A percentile compares a stretch with the other conserved stretches of the same genome.
These are phyloP conservation scores for Hydra vulgaris DNA, from an alignment of 30 jellyfish, hydroid and myxozoan genomes.

Conservation along the genomic window DNA sequence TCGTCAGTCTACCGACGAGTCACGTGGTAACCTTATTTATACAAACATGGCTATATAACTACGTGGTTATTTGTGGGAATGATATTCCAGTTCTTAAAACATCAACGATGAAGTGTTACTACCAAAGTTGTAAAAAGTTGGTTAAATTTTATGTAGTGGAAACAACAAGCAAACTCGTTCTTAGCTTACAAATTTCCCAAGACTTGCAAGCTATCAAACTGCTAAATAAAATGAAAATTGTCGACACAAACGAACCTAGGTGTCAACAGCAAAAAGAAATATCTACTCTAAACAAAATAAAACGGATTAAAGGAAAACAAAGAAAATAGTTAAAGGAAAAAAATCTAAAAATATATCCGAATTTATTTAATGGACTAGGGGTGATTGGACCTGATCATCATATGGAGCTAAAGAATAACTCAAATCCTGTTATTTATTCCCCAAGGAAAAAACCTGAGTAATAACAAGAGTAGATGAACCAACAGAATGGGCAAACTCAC, in stretches of 20 bases:
- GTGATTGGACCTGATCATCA: conserved; percentile 47
- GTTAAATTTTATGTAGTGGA: not conserved
- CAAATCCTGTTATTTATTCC: conserved; percentile 42
- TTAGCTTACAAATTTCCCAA: not conserved
- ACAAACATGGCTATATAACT: not conserved
- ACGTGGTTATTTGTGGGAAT: conserved; percentile 9
- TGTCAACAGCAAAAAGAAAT: no score
- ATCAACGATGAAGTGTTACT: not conserved
- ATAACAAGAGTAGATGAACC: conserved; percentile 44
- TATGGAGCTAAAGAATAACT: conserved; percentile 41
- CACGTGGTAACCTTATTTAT: no score
- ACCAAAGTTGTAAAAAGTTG: not conserved
- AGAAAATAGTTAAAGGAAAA: not conserved
- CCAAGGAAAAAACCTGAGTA: conserved; percentile 34
- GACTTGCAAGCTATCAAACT: not conserved
- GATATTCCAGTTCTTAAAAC: not conserved
- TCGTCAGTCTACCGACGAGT: no score
- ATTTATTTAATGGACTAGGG: conserved; percentile 60
- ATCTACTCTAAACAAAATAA: not conserved
- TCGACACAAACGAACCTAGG: not conserved
- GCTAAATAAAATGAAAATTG: not conserved
- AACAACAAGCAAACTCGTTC: no score
- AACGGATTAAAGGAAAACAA: not conserved
- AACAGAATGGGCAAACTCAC: conserved; percentile 61
- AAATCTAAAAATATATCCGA: not conserved